A percentile compares a stretch with the other conserved stretches of the same genome.
These are phyloP conservation scores for Poecile montanus DNA, from an alignment of 2,797 vertebrate species.

Conservation along the genomic window DNA sequence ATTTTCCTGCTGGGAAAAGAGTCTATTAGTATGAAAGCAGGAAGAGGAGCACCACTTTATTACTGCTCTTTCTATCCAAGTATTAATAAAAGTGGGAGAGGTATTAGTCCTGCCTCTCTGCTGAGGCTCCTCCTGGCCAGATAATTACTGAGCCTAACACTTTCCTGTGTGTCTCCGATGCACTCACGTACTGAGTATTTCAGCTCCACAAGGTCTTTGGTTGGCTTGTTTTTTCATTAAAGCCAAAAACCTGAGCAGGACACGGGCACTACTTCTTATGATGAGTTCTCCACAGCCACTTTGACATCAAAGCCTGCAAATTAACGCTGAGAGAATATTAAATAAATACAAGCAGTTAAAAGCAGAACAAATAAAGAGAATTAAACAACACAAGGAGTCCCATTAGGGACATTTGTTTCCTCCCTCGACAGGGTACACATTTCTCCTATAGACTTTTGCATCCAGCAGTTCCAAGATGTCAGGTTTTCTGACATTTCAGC, in stretches of 20 bases:
- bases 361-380: conserved; percentile 2
- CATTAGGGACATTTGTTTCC: neutral
- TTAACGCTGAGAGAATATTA: neutral
- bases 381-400: neutral
- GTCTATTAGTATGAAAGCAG: neutral
- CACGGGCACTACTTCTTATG: rapidly evolving
- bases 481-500: neutral
- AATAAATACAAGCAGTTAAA: neutral
- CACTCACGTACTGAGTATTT: rapidly evolving
- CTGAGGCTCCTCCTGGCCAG: neutral
- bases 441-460: neutral
- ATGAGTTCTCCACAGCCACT: neutral
- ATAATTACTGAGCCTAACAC: neutral
- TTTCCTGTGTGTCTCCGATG: neutral
- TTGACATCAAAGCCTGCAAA: neutral
- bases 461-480: neutral
- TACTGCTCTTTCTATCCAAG: neutral
- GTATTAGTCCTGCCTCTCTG: neutral
- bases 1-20: neutral
- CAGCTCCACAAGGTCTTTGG: neutral
- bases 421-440: neutral
- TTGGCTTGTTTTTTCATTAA: neutral
- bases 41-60: neutral
- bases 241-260: neutral
- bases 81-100: neutral